phyloP scores from a whole-genome alignment of 1,140 invertebrate genomes.

The Heterodera schachtii region DNA sequence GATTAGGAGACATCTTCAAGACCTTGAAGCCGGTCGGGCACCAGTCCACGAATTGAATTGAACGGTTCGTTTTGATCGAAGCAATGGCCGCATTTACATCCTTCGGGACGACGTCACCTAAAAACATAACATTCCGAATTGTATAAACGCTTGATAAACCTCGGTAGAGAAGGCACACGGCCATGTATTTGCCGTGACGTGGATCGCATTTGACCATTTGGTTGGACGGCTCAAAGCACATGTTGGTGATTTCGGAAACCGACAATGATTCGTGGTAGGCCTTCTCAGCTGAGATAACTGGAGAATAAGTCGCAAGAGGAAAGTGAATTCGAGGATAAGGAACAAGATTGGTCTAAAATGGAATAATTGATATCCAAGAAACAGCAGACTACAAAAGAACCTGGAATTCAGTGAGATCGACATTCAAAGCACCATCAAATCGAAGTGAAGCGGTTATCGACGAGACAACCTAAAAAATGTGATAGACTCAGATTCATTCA shows the following conservation, averaged over 20 bases:
- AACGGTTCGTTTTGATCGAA: slow-evolving; percentile 68
- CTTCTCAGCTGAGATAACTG: slow-evolving; percentile 80
- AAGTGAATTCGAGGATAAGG: slow-evolving; percentile 76
- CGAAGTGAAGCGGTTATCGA: slow-evolving; percentile 74
- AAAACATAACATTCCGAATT: slow-evolving; percentile 56
- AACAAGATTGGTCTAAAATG: slow-evolving; percentile 71
- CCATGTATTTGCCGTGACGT: slow-evolving; percentile 62
- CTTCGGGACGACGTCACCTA: slow-evolving; percentile 62
- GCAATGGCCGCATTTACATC: slow-evolving; percentile 71
- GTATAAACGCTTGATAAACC: slow-evolving; percentile 24
- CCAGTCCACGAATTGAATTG: slow-evolving; percentile 69
- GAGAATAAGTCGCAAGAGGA: slow-evolving; percentile 65
- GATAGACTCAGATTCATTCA: no score
- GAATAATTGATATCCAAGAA: slow-evolving; percentile 51
- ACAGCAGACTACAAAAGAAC: slow-evolving; percentile 65
- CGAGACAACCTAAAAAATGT: slow-evolving; percentile 68
- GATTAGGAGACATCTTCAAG: not conserved
- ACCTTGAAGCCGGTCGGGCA: slow-evolving; percentile 63
- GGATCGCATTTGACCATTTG: slow-evolving; percentile 66
- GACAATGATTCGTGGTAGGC: slow-evolving; percentile 73
- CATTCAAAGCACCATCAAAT: slow-evolving; percentile 77
- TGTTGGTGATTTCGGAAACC: slow-evolving; percentile 65
- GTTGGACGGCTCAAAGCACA: slow-evolving; percentile 60
- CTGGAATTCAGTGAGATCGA: slow-evolving; percentile 76
- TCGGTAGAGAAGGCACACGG: slow-evolving; percentile 58